A percentile compares a stretch with the other conserved stretches of the same genome.
These are phyloP conservation scores for Eumaeus atala DNA, from an alignment of 1,140 invertebrate species.

Conservation along the genomic window DNA sequence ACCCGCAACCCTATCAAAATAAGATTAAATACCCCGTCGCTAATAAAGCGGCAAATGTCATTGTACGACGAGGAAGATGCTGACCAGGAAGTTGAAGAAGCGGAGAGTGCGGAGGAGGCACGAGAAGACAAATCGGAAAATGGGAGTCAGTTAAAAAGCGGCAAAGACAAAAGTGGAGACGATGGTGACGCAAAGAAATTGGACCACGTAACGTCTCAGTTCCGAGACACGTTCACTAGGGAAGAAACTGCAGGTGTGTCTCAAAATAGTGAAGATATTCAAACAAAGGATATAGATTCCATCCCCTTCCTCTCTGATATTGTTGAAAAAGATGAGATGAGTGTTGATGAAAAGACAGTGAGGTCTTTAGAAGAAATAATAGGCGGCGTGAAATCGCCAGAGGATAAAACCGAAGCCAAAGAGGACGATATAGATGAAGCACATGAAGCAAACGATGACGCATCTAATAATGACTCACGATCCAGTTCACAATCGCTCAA, in stretches of 20 bases:
- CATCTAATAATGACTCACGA: constrained; percentile 1
- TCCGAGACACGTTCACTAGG: background rate
- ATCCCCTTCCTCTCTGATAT: too few species aligned
- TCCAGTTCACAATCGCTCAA: constrained; percentile 16
- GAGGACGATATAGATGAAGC: constrained; percentile 19
- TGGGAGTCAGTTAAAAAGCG: background rate
- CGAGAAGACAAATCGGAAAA: constrained; percentile 18
- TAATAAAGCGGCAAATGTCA: constrained; percentile 50
- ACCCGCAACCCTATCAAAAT: constrained; percentile 67
- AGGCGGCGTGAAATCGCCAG: background rate
- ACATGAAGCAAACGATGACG: constrained; percentile 18
- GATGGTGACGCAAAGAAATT: background rate
- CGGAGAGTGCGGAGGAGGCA: constrained; percentile 24
- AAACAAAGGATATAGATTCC: too few species aligned
- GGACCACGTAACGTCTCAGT: background rate
- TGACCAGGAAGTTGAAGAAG: constrained; percentile 22
- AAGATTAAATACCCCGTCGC: constrained; percentile 54
- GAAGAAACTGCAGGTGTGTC: background rate
- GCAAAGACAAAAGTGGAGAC: background rate
- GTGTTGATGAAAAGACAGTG: constrained; percentile 2
- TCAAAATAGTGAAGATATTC: constrained; percentile 3
- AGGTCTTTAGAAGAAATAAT: background rate
- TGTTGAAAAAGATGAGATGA: too few species aligned
- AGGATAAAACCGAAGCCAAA: constrained; percentile 16
- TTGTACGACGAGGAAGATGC: constrained; percentile 62